Evolutionary conservation across 2,797 vertebrate species (phyloP).

Genomic region (Gallinago stenura): DNA sequence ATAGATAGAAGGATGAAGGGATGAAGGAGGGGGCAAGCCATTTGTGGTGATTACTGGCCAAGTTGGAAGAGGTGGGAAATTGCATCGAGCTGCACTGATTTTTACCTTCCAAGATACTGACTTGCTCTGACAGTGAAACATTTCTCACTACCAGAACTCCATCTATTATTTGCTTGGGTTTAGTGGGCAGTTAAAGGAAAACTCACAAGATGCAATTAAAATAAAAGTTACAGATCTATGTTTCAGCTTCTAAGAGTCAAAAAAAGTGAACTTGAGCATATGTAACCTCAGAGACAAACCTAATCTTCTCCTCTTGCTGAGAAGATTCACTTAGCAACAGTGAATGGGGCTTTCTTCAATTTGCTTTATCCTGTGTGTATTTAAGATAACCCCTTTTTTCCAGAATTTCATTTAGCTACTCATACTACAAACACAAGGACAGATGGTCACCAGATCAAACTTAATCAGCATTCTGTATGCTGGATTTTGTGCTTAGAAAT

Average conservation of each 20-base stretch:
- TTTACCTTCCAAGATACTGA: background rate
- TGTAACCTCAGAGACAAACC: slow-evolving; percentile 33
- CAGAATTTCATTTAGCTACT: slow-evolving; percentile 71
- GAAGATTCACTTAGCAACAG: slow-evolving; percentile 60
- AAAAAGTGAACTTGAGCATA: slow-evolving; percentile 33
- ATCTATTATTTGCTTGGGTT: background rate
- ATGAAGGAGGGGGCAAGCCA: background rate
- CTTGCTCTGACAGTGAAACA: background rate
- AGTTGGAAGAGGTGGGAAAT: background rate
- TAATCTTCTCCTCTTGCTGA: slow-evolving; percentile 34
- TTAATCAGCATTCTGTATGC: slow-evolving; percentile 69
- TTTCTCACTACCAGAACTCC: slow-evolving; percentile 1
- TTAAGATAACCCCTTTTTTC: slow-evolving; percentile 55
- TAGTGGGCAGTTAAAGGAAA: slow-evolving; percentile 6
- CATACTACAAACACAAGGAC: slow-evolving; percentile 63
- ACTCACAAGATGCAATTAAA: slow-evolving; percentile 32
- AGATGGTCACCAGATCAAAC: slow-evolving; percentile 75
- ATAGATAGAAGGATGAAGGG: too few species aligned
- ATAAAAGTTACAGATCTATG: slow-evolving; percentile 20
- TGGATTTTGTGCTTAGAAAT: slow-evolving; percentile 70
- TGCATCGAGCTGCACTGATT: background rate
- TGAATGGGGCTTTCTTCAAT: slow-evolving; percentile 54
- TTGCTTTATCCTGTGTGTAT: slow-evolving; percentile 59
- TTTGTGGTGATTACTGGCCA: background rate
- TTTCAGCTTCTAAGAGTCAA: slow-evolving; percentile 21